These are phyloP conservation scores for Stercorarius parasiticus DNA, from an alignment of 2,113 vertebrate species.

Conservation along the genomic window DNA sequence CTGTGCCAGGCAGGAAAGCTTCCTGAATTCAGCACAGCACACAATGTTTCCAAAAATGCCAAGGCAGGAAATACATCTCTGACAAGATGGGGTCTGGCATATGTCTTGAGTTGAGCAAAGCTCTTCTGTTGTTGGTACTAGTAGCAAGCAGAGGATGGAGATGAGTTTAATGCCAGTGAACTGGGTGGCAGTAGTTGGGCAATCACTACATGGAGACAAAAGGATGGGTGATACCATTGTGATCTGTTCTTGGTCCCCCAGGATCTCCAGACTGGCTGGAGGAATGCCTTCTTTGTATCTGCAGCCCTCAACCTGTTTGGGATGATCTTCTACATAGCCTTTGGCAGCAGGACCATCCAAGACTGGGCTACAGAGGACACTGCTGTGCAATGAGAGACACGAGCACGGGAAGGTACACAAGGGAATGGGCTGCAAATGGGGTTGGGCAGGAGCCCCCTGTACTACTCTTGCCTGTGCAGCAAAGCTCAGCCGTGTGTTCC, in stretches of 20 bases:
- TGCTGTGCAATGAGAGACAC: neutral
- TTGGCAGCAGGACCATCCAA: conserved; percentile 74
- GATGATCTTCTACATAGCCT: conserved; percentile 62
- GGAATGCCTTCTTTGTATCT: conserved; percentile 71
- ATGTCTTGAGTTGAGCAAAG: neutral
- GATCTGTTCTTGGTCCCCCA: neutral
- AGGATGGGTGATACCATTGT: neutral
- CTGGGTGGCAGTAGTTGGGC: neutral
- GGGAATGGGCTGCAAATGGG: conserved; percentile 69
- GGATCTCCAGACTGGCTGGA: conserved; percentile 76
- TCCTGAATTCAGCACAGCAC: neutral
- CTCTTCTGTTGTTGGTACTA: neutral
- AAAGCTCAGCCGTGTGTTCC: neutral
- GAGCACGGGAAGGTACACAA: neutral
- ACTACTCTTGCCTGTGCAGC: rapidly evolving
- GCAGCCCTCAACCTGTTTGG: conserved; percentile 69
- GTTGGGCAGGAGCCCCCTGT: conserved; percentile 77
- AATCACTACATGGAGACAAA: neutral
- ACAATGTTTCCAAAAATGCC: neutral
- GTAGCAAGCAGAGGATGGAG: neutral
- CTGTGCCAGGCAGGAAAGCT: neutral
- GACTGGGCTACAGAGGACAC: conserved; percentile 72
- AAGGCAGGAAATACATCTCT: neutral
- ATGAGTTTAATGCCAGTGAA: neutral
- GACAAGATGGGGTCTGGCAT: rapidly evolving